Evolutionary conservation across 2,113 vertebrate genomes (phyloP), one percentile per base, ranked within the genome.

Genomic region (Podarcis raffonei): DNA sequence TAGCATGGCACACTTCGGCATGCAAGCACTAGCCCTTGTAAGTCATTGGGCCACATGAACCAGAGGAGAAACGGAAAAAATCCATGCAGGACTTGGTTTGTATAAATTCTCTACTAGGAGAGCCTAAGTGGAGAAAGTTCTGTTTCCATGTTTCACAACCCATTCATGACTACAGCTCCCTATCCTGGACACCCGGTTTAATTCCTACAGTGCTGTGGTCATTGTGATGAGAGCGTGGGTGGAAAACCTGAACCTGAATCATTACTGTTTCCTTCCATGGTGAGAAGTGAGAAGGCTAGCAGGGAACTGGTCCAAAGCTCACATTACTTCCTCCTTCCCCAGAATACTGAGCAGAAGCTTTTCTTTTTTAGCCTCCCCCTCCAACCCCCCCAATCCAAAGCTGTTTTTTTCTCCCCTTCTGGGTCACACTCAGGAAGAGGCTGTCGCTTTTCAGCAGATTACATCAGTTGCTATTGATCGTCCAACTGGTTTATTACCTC

Each of bases 391-490:
- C 9, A 12, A 15, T 69, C 81, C 87, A 83, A 76, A 75, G 37
- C 71, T 27, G 9, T 59, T 39, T 68, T 66, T 72, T 78, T 62
- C 42, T 30, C 25, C 32, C n/a, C 42, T 81, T 57, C 89, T 75
- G 57, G 84, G 78, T 32, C 80, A 82, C 79, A 77, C 27, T 42
- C 20, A 12, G 89, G 83, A 86, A 83, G 84, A 42, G 35, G 72
- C 72, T 53, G 71, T 72, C 35, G 89, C 32, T 82, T 83, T 86
- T 76, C 42, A 25, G n/a, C 68, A 66, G 84, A 90, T 90, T 86
- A 86, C 89, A 69, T 90, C 89, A 90, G 84, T 76, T n/a, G 22
- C 39, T 77, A 90, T 86, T 77, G 84, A 90, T 90, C 62, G 74
- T 86, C 71, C 57, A 12, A 39, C 84, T 76, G 32, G n/a, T 83